These are phyloP conservation scores for Anas georgica DNA, from an alignment of 2,797 vertebrate genomes.

Conservation along the genomic window DNA sequence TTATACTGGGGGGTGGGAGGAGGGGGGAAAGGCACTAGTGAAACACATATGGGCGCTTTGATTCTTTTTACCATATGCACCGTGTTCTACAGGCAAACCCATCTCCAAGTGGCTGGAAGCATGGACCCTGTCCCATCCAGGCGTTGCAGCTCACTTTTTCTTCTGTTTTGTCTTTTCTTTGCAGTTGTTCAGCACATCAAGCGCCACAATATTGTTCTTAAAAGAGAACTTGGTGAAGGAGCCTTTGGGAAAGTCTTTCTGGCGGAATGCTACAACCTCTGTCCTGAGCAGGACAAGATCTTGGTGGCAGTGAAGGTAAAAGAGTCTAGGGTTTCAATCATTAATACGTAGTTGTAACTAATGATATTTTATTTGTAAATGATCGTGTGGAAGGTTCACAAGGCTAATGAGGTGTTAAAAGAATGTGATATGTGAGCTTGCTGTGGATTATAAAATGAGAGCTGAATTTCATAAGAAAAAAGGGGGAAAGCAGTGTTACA, in stretches of 20 bases:
- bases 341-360: conserved; percentile 36
- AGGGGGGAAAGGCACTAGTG: background rate
- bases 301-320: conserved; percentile 98
- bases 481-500: background rate
- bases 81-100: background rate
- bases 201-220: conserved; percentile 96
- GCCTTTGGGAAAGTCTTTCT: conserved; percentile 98
- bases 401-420: conserved; percentile 29
- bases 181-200: conserved; percentile 98
- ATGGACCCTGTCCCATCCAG: rapidly evolving
- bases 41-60: background rate
- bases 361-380: conserved; percentile 34
- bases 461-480: background rate
- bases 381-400: background rate
- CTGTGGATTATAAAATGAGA: conserved; percentile 10
- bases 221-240: conserved; percentile 96
- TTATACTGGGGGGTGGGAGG: too few relatives aligned
- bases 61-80: background rate
- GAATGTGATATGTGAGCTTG: conserved; percentile 4
- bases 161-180: conserved; percentile 66
- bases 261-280: conserved; percentile 96
- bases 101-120: background rate
- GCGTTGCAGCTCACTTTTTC: conserved; percentile 21
- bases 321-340: conserved; percentile 26
- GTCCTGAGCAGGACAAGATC: conserved; percentile 93